phyloP scores from a whole-genome alignment of 1,140 invertebrate genomes.

The Plodia interpunctella region DNA sequence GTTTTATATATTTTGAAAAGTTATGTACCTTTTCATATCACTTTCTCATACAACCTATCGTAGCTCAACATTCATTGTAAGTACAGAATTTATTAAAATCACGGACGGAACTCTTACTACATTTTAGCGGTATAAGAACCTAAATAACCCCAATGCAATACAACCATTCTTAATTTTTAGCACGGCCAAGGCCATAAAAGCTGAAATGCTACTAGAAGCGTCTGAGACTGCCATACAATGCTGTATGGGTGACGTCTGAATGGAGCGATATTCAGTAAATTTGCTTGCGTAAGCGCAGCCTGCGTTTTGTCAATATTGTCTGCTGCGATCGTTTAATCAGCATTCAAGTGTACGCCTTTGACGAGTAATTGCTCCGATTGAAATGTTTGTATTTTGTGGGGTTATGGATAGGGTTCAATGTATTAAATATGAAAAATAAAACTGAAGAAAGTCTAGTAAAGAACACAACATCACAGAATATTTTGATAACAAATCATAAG shows the following conservation, averaged over 20 bases:
- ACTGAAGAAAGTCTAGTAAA: not conserved
- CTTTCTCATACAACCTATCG: too few species aligned
- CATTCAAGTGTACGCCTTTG: slow-evolving; percentile 6
- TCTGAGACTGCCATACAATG: not conserved
- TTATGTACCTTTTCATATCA: too few species aligned
- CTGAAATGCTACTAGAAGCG: slow-evolving; percentile 2
- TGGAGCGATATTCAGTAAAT: not conserved
- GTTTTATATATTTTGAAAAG: too few species aligned
- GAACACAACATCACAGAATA: too few species aligned
- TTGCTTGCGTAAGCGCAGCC: not conserved
- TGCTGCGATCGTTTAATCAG: slow-evolving; percentile 3
- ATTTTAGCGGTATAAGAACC: not conserved
- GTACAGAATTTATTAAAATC: too few species aligned
- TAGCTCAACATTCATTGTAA: too few species aligned
- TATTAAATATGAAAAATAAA: not conserved
- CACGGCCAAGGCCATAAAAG: not conserved
- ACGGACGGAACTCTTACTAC: too few species aligned
- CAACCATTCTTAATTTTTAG: not conserved
- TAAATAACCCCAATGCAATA: not conserved
- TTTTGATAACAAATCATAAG: too few species aligned
- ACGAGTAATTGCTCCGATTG: slow-evolving; percentile 3
- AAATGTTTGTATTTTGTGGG: not conserved
- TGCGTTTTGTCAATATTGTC: slow-evolving; percentile 5
- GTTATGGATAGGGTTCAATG: not conserved
- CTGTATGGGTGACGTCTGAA: not conserved